Base-by-base conservation (phyloP, 2,113 vertebrate species). In the Chlamydotis undulata region DNA sequence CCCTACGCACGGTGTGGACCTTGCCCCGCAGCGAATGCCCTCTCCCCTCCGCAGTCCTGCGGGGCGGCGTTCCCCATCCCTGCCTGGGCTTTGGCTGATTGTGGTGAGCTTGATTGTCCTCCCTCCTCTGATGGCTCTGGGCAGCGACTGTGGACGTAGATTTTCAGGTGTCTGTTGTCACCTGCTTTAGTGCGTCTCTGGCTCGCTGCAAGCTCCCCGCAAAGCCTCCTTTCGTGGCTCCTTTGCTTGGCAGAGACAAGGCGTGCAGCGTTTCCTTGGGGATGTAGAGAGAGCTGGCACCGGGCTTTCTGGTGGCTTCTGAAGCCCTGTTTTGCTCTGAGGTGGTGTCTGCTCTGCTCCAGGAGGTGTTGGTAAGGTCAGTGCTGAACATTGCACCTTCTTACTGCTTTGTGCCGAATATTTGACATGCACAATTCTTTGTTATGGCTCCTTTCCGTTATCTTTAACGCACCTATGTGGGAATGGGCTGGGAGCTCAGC, bases 11-110 rank as follows among this genome's bases (percentile, higher is more conserved):
- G 4, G 52, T 5, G 31, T 7, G 37, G 59, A 8, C 25, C 3
- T 1, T 8, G 2, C 8, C 69, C 1, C 0, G 35, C 61, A 16
- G 17, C 2, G 39, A 26, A 2, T 3, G 23, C 21, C 31, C 26
- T 49, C 56, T 56, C 19, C 26, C 74, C 14, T 39, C 35, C 10
- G 7, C 35, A 11, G 17, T 33, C 12, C 2, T 24, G 8, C 23
- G 2, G n/a, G 68, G 19, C 13, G 22, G 7, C 1, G 21, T 64
- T 63, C 49, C 33, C 49, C 65, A 39, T 16, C 23, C 23, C 45
- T 19, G 2, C 52, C 22, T 37, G 63, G 45, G 37, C 3, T 52
- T 73, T 73, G n/a, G 43, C 24, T 12, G 17, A 16, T 47, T 31
- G 60, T 7, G 29, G 24, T 23, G 76, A 29, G 35, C 52, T 71